Evolutionary conservation across 2,113 vertebrate species (phyloP).

Genomic region (Neodon shergylaensis): DNA sequence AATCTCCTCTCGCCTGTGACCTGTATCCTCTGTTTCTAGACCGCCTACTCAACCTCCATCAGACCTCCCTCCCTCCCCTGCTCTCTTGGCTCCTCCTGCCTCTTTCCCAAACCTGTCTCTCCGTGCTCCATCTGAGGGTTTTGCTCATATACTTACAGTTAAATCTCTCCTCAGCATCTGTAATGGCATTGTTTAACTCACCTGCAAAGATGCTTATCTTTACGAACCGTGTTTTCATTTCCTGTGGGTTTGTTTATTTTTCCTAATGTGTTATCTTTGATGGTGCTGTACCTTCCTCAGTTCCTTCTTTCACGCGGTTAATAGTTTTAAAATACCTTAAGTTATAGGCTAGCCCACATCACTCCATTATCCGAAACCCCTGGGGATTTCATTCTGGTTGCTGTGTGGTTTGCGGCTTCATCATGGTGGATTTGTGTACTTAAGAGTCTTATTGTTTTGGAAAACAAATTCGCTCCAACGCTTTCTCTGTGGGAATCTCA

Average conservation of each 20-base stretch:
- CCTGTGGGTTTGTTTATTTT: neutral
- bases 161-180: neutral
- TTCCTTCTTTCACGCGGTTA: neutral
- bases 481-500: neutral
- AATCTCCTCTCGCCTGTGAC: neutral
- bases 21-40: neutral
- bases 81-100: neutral
- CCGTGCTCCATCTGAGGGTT: neutral
- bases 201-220: neutral
- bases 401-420: neutral
- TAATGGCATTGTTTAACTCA: neutral
- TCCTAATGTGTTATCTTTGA: neutral
- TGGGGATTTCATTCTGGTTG: neutral
- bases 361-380: neutral
- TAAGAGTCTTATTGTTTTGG: constrained; percentile 22
- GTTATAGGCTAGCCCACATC: neutral
- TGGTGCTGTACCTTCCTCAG: neutral
- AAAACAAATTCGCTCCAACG: constrained; percentile 3
- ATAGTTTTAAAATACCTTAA: neutral
- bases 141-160: neutral
- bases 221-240: neutral
- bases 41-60: neutral
- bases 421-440: neutral
- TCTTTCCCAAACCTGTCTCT: neutral
- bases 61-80: neutral